Percentiles rank a stretch among this genome's conserved stretches.
phyloP scores from a whole-genome alignment of 2,113 vertebrate species.

The Alligator sinensis region DNA sequence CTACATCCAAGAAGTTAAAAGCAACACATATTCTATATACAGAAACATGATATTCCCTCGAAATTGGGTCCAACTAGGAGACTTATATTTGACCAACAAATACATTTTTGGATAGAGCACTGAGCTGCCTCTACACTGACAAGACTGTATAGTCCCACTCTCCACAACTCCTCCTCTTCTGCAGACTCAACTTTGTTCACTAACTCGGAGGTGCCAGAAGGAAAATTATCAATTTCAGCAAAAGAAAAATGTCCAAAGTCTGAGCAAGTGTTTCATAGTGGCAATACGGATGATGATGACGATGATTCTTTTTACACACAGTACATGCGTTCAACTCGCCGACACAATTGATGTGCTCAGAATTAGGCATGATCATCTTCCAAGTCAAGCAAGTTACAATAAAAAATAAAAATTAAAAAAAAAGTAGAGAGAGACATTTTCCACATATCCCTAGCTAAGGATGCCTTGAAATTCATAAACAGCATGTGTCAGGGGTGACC shows the following conservation, averaged over 20 bases:
- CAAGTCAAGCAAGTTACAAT: too few relatives aligned
- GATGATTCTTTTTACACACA: too few relatives aligned
- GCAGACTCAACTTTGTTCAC: background rate
- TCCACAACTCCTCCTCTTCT: background rate
- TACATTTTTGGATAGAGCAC: background rate
- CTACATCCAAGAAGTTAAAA: background rate
- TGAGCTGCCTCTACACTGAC: background rate
- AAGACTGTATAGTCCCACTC: background rate
- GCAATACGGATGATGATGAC: too few relatives aligned
- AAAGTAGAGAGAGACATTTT: too few relatives aligned
- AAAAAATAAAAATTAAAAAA: too few relatives aligned
- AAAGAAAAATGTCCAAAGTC: background rate
- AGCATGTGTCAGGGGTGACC: too few relatives aligned
- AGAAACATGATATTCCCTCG: background rate
- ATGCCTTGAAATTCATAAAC: too few relatives aligned
- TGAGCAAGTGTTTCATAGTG: background rate
- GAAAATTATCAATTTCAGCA: background rate
- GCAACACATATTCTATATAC: background rate
- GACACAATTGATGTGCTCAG: too few relatives aligned
- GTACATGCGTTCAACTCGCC: too few relatives aligned
- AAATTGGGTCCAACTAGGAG: background rate
- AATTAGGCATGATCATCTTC: too few relatives aligned
- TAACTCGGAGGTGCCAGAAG: background rate
- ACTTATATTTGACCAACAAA: background rate
- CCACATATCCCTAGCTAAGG: too few relatives aligned